Conservation (phyloP, 2,888 invertebrate species). For the Trichacis sp. region DNA sequence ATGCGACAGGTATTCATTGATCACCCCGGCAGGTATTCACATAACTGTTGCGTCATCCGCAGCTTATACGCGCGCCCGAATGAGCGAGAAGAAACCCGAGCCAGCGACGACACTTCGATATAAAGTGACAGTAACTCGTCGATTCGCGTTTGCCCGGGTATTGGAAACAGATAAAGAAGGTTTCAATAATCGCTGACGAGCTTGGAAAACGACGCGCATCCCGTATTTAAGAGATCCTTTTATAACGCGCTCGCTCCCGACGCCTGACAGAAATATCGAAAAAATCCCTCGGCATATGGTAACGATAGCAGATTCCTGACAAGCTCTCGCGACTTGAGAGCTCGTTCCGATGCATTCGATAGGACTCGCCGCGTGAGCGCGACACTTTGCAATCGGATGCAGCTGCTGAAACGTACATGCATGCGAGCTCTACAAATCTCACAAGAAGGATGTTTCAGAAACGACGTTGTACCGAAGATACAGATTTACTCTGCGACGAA, state of each 20-base stretch:
- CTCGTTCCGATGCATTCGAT: conserved; percentile 10
- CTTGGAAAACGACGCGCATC: background rate
- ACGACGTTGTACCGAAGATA: background rate
- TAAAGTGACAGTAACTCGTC: conserved; percentile 1
- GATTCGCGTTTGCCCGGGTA: background rate
- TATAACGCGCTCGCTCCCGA: background rate
- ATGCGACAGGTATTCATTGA: too few species aligned
- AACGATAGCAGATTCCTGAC: conserved; percentile 6
- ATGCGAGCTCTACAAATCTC: conserved; percentile 1
- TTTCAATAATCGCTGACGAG: conserved; percentile 13
- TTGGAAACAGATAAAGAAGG: conserved; percentile 7
- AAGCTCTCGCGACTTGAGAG: conserved; percentile 2
- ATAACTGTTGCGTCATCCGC: conserved; percentile 4
- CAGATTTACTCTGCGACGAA: background rate
- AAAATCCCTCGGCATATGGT: background rate
- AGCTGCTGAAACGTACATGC: conserved; percentile 6
- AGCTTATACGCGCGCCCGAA: too few species aligned
- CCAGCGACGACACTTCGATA: background rate
- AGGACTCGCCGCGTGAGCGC: conserved; percentile 10
- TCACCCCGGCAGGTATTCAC: conserved; percentile 4
- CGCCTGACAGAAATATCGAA: conserved; percentile 2
- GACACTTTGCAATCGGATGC: conserved; percentile 18
- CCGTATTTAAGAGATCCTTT: background rate
- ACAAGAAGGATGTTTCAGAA: background rate
- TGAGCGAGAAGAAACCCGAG: background rate